phyloP scores from a whole-genome alignment of 1,140 invertebrate species.

The Megalopta genalis region DNA sequence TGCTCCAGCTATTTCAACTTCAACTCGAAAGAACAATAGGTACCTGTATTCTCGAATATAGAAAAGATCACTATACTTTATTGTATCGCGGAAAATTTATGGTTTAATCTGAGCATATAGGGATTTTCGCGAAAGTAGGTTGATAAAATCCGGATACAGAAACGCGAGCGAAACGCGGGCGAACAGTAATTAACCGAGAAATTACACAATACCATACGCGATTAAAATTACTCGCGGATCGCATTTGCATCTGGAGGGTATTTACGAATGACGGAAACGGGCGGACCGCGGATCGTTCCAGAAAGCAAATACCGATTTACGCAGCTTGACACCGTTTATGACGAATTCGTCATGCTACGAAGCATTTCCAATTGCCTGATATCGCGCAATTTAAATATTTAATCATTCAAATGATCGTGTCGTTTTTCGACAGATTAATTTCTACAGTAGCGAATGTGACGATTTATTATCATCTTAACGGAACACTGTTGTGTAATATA shows the following conservation, averaged over 20 bases:
- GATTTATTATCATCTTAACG: no score
- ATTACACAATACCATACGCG: neutral
- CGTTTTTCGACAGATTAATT: neutral
- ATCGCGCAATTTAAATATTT: neutral
- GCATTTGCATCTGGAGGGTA: slow-evolving; percentile 3
- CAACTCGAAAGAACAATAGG: no score
- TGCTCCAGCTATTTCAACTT: neutral
- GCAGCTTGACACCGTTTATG: neutral
- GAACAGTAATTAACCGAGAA: neutral
- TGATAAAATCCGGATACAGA: no score
- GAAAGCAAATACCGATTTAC: neutral
- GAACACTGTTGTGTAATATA: no score
- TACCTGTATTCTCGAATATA: no score
- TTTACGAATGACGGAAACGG: neutral
- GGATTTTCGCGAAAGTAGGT: no score
- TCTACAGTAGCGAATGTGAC: no score
- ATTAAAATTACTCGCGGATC: slow-evolving; percentile 4
- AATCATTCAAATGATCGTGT: neutral
- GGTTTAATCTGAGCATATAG: no score
- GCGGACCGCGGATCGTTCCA: neutral
- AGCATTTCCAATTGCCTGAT: neutral
- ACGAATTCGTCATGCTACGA: neutral
- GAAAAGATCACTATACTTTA: no score
- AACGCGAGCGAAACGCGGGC: neutral
- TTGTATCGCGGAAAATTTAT: no score